Conservation (phyloP, 1,140 invertebrate genomes). For the Triops cancriformis region DNA sequence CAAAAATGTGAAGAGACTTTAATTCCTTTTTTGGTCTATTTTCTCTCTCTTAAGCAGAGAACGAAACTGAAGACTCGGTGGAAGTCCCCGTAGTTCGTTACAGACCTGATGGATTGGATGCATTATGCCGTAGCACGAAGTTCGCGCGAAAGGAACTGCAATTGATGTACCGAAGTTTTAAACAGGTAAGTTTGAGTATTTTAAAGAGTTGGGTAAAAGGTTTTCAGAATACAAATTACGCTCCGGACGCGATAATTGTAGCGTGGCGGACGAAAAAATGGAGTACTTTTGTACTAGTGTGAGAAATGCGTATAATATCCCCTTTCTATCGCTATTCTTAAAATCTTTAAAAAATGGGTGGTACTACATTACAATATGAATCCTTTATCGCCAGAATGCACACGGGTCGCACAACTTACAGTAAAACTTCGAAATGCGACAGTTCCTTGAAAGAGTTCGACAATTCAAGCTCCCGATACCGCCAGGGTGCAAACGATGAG, state of each 20-base stretch:
- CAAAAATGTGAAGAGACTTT: not conserved
- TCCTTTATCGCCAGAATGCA: too few relatives aligned
- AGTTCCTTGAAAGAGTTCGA: too few relatives aligned
- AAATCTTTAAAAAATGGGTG: too few relatives aligned
- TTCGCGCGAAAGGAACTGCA: constrained; percentile 48
- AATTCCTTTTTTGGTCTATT: constrained; percentile 9
- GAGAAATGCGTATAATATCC: too few relatives aligned
- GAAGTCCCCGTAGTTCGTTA: constrained; percentile 36
- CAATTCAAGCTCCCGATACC: too few relatives aligned
- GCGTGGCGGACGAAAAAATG: too few relatives aligned
- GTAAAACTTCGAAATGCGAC: too few relatives aligned
- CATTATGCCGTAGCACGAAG: constrained; percentile 45
- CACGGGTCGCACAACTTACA: too few relatives aligned
- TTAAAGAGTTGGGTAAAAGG: not conserved
- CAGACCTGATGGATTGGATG: constrained; percentile 46
- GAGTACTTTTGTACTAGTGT: too few relatives aligned
- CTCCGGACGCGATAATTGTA: not conserved
- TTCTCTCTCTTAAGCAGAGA: constrained; percentile 30
- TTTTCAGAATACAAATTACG: not conserved
- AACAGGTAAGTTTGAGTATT: constrained; percentile 41
- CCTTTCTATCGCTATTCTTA: too few relatives aligned
- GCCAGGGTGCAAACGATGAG: too few relatives aligned
- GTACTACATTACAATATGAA: too few relatives aligned
- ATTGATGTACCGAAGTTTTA: constrained; percentile 51
- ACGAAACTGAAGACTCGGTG: constrained; percentile 36